phyloP scores from a whole-genome alignment of 2,888 invertebrate species.

The Listrodromus nycthemerus region DNA sequence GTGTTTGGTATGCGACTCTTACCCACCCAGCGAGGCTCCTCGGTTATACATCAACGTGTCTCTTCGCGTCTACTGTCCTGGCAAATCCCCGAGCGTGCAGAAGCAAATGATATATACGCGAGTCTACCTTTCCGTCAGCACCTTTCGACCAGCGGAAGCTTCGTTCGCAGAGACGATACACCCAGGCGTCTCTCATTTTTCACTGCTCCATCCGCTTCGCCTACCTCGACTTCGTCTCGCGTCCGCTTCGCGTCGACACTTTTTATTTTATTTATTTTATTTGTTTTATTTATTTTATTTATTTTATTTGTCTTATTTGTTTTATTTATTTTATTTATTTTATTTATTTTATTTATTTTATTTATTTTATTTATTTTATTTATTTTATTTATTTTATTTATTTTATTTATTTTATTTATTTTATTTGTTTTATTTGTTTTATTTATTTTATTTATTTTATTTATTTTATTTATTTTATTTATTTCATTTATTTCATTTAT shows the following conservation, averaged over 20 bases:
- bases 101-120: conserved; percentile 40
- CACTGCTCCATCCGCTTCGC: conserved; percentile 43
- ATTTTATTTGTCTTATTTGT: conserved; percentile 15
- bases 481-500: conserved; percentile 13
- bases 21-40: conserved; percentile 57
- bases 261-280: background rate
- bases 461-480: conserved; percentile 14
- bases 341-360: conserved; percentile 37
- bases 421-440: conserved; percentile 9
- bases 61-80: conserved; percentile 30
- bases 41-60: conserved; percentile 37
- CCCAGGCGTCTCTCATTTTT: conserved; percentile 60
- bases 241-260: conserved; percentile 11
- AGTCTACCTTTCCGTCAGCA: conserved; percentile 57
- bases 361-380: conserved; percentile 37
- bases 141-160: conserved; percentile 48
- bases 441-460: conserved; percentile 14
- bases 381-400: conserved; percentile 12
- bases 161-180: conserved; percentile 49
- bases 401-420: conserved; percentile 17
- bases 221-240: conserved; percentile 28
- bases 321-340: conserved; percentile 24
- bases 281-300: no score
- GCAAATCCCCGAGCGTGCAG: conserved; percentile 50
- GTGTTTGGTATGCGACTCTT: conserved; percentile 77